These are phyloP conservation scores for Phyto melanocephala DNA, from an alignment of 2,888 invertebrate genomes.

Conservation along the genomic window DNA sequence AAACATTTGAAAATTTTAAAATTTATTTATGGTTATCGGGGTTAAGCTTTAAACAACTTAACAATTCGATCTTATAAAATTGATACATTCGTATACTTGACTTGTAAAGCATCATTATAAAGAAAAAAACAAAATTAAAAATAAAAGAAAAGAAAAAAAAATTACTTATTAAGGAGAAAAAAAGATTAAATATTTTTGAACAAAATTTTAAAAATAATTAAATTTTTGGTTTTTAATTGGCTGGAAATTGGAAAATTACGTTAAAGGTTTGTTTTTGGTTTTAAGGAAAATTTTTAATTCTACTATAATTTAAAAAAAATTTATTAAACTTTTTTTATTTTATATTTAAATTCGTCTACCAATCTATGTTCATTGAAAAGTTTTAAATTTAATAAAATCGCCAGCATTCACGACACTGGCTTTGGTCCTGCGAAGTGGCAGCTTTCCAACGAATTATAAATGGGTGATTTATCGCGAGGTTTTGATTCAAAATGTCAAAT, in stretches of 20 bases:
- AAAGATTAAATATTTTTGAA: slow-evolving; percentile 49
- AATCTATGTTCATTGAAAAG: too few species aligned
- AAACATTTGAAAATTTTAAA: neutral
- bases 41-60: neutral
- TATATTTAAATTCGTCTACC: too few species aligned
- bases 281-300: slow-evolving; percentile 36
- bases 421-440: too few species aligned
- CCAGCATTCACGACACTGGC: too few species aligned
- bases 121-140: slow-evolving; percentile 24
- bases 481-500: too few species aligned
- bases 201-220: slow-evolving; percentile 31
- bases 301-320: neutral
- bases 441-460: too few species aligned
- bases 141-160: neutral
- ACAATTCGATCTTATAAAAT: neutral
- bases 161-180: neutral
- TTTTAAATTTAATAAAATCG: too few species aligned
- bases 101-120: neutral
- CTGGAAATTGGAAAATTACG: slow-evolving; percentile 67
- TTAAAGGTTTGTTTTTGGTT: slow-evolving; percentile 53
- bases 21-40: neutral
- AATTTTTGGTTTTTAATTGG: slow-evolving; percentile 53
- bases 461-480: too few species aligned
- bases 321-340: too few species aligned
- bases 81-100: slow-evolving; percentile 32